Conservation (phyloP, 2,888 invertebrate species). For the Ormyrus rosae region DNA sequence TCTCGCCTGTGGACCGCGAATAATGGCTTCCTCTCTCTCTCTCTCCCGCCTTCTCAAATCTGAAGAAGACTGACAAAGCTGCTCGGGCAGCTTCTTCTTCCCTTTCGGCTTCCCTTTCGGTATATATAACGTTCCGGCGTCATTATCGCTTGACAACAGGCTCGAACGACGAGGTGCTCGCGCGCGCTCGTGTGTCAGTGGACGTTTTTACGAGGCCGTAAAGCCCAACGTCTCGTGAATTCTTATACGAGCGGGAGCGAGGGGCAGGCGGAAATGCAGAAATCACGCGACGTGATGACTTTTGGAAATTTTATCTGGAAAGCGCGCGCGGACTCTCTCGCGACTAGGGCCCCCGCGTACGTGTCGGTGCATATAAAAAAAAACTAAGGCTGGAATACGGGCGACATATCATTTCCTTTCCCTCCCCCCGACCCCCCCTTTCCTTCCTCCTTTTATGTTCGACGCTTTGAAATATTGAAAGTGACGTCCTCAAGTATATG, state of each 20-base stretch:
- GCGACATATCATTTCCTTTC: constrained; percentile 1
- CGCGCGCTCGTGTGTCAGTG: not conserved
- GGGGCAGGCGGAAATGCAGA: constrained; percentile 35
- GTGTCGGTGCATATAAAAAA: constrained; percentile 40
- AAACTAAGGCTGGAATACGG: constrained; percentile 18
- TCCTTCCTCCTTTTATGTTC: constrained; percentile 28
- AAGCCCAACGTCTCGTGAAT: constrained; percentile 54
- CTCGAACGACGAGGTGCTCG: not conserved
- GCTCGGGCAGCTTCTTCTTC: constrained; percentile 5
- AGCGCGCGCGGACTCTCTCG: not conserved
- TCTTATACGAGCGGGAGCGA: constrained; percentile 28
- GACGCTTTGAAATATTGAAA: constrained; percentile 49
- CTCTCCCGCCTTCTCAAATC: not conserved
- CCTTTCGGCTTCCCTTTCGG: not conserved
- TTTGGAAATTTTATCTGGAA: constrained; percentile 54
- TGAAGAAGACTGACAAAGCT: constrained; percentile 26
- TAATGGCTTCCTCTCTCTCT: constrained; percentile 16
- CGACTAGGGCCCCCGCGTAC: not conserved
- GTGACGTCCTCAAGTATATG: constrained; percentile 18
- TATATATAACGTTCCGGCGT: constrained; percentile 1
- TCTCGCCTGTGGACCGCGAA: not conserved
- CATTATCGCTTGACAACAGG: constrained; percentile 40
- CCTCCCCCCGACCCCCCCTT: not conserved
- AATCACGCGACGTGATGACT: constrained; percentile 56
- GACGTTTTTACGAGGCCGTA: constrained; percentile 54